These are phyloP conservation scores for Rhynchopsitta pachyrhyncha DNA, from an alignment of 2,113 vertebrate species.

Conservation along the genomic window DNA sequence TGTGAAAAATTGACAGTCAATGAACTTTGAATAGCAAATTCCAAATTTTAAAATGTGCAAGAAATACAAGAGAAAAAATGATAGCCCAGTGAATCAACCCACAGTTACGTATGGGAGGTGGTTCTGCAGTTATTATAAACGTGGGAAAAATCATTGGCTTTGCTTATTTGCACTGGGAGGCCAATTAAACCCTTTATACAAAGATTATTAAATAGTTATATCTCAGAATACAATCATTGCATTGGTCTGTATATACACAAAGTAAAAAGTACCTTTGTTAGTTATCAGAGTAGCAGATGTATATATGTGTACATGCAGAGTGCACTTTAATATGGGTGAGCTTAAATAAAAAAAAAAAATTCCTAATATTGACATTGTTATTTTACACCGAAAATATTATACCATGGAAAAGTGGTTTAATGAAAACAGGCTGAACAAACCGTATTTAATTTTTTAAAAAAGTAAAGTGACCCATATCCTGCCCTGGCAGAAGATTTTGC, in stretches of 20 bases:
- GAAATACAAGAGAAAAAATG: conserved; percentile 22
- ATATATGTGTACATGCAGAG: not conserved
- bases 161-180: not conserved
- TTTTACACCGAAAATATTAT: not conserved
- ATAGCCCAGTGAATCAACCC: not conserved
- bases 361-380: not conserved
- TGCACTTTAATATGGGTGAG: fast-evolving
- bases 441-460: not conserved
- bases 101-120: not conserved
- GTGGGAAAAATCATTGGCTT: not conserved
- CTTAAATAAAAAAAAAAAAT: not conserved
- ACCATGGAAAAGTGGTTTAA: not conserved
- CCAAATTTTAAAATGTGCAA: not conserved
- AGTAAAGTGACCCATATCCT: not conserved
- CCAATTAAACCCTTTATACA: not conserved
- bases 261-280: not conserved
- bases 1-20: not conserved
- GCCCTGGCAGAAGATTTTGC: not conserved
- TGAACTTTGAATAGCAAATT: not conserved
- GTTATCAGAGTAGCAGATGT: not conserved
- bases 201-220: not conserved
- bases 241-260: not conserved
- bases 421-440: not conserved
- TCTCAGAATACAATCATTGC: not conserved
- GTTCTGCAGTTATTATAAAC: not conserved